Base-by-base conservation (phyloP, 2,888 invertebrate genomes). In the Calameuta idolon region DNA sequence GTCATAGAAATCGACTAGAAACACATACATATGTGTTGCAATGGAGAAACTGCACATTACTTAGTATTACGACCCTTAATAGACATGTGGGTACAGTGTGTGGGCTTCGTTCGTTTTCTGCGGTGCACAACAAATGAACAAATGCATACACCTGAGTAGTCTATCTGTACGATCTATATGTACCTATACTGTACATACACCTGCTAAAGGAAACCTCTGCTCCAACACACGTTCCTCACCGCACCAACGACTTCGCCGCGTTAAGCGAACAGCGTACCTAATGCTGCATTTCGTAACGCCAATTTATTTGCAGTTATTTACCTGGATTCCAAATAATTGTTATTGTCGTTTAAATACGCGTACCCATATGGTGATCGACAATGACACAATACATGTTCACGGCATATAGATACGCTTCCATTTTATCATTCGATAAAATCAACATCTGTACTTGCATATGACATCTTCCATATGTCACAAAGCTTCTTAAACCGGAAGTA, bases 271-370 rank as follows among this genome's bases (percentile, higher is more conserved):
- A 12, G 71, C 34, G 71, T 71, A 34, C 71, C 33, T 71, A 71
- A 31, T 71, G 12, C 31, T 34, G 31, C 71, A 77, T 84, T 83
- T 83, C 76, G 80, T 73, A 85, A 86, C 40, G 79, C 34, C 80
- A 81, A 83, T 85, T 85, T 85, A 84, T 86, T 83, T 77, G 74
- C 80, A 76, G 81, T 79, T 79, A 77, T 85, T 81, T 75, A 71
- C 79, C 77, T 33, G 74, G 35, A 79, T 78, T 81, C 80, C 73
- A 81, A 83, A 80, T 79, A 79, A 81, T 76, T 30, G n/a, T 37
- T 37, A 71, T 71, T 34, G 31, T 34, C 0, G 31, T 34, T 31
- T 55, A 9, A 55, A 55, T 55, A 55, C 55, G 55, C 23, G 9
- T 55, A 2, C 55, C 55, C 23, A 55, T 55, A 55, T 55, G 55